These are phyloP conservation scores for Tetramorium simillimum DNA, from an alignment of 1,140 invertebrate genomes.

Conservation along the genomic window DNA sequence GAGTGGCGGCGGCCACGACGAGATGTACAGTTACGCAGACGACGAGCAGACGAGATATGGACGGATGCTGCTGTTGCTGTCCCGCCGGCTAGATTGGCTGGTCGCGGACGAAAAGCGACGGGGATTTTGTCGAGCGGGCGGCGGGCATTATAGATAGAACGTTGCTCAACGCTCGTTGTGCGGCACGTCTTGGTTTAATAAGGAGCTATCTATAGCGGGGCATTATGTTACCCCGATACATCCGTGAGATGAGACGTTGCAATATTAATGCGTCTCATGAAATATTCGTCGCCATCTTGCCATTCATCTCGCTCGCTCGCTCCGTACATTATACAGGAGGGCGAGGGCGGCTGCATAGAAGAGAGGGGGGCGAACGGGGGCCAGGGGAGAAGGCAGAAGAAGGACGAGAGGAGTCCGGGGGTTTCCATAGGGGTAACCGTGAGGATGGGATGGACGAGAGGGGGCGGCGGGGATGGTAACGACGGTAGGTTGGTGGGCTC, in stretches of 20 bases:
- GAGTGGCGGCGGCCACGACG: neutral
- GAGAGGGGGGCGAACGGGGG: slow-evolving; percentile 17
- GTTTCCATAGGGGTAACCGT: slow-evolving; percentile 14
- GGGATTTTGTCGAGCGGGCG: slow-evolving; percentile 61
- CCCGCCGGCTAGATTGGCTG: slow-evolving; percentile 9
- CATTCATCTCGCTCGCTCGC: slow-evolving; percentile 83
- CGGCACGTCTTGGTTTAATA: slow-evolving; percentile 82
- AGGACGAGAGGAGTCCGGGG: slow-evolving; percentile 10
- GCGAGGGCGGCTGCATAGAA: slow-evolving; percentile 52
- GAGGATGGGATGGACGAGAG: slow-evolving; percentile 29
- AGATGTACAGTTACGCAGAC: neutral
- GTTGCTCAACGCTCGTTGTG: slow-evolving; percentile 78
- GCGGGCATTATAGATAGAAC: slow-evolving; percentile 67
- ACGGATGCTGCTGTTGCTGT: neutral
- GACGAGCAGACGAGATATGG: slow-evolving; percentile 20
- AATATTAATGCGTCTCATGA: slow-evolving; percentile 85
- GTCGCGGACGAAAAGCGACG: slow-evolving; percentile 24
- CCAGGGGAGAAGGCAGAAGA: slow-evolving; percentile 3
- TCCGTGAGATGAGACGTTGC: slow-evolving; percentile 84
- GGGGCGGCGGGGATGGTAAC: slow-evolving; percentile 25
- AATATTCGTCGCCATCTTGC: slow-evolving; percentile 85
- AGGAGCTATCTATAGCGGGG: slow-evolving; percentile 84
- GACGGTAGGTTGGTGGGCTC: slow-evolving; percentile 45
- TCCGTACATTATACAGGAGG: slow-evolving; percentile 81
- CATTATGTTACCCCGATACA: slow-evolving; percentile 85